Conservation (phyloP, 2,888 invertebrate genomes). For the Taenaris catops region DNA sequence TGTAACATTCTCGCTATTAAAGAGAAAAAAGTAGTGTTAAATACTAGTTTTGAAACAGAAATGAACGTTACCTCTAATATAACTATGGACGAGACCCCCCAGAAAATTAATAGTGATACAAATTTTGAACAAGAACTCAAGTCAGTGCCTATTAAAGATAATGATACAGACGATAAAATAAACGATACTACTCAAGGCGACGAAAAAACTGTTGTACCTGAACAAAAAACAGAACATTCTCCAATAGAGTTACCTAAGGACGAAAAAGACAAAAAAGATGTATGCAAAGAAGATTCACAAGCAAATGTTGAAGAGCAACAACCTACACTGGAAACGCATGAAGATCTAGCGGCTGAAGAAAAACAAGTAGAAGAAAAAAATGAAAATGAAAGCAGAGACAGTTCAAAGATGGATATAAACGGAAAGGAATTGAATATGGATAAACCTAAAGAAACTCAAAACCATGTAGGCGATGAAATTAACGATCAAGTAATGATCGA, state of each 20-base stretch:
- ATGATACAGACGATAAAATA: slow-evolving; percentile 49
- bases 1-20: slow-evolving; percentile 87
- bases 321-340: slow-evolving; percentile 14
- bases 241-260: slow-evolving; percentile 48
- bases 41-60: slow-evolving; percentile 80
- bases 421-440: slow-evolving; percentile 46
- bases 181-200: slow-evolving; percentile 50
- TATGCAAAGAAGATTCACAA: slow-evolving; percentile 41
- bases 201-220: slow-evolving; percentile 38
- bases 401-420: slow-evolving; percentile 39
- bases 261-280: slow-evolving; percentile 40
- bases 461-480: slow-evolving; percentile 42
- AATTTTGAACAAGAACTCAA: slow-evolving; percentile 55
- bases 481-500: slow-evolving; percentile 60
- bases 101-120: slow-evolving; percentile 47
- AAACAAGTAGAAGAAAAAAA: slow-evolving; percentile 36
- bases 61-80: slow-evolving; percentile 65
- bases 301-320: slow-evolving; percentile 38
- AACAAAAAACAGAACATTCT: slow-evolving; percentile 39
- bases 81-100: slow-evolving; percentile 57
- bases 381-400: slow-evolving; percentile 46
- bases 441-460: slow-evolving; percentile 46
- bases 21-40: slow-evolving; percentile 83
- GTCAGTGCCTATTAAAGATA: slow-evolving; percentile 49
- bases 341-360: slow-evolving; percentile 33